These are phyloP conservation scores for Tenthredo distinguenda DNA, from an alignment of 2,888 invertebrate species.

Conservation along the genomic window DNA sequence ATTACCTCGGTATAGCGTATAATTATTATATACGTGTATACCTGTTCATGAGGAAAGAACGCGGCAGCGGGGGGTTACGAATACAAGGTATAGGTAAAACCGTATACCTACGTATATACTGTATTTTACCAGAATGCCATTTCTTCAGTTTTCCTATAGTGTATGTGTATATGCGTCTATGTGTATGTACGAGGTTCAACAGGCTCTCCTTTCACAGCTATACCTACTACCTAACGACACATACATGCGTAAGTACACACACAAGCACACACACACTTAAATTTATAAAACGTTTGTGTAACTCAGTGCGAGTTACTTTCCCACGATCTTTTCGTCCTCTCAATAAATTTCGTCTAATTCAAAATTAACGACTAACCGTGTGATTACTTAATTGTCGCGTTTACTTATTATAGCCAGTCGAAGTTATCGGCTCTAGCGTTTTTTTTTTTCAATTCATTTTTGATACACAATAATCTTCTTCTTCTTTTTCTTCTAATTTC, in stretches of 20 bases:
- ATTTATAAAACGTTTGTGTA: constrained; percentile 2
- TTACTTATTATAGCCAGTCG: background rate
- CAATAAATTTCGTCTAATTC: background rate
- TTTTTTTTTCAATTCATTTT: too few relatives aligned
- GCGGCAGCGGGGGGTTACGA: background rate
- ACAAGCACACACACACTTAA: background rate
- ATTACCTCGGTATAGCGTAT: too few relatives aligned
- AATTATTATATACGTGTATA: background rate
- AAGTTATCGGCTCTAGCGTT: too few relatives aligned
- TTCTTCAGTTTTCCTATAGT: background rate
- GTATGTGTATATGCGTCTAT: background rate
- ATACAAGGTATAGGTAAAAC: background rate
- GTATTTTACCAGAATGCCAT: background rate
- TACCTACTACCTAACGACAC: background rate
- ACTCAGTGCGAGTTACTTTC: constrained; percentile 2
- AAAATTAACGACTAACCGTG: background rate
- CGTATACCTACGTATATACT: background rate
- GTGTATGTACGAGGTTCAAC: background rate
- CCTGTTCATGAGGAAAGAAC: background rate
- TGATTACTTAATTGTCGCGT: background rate
- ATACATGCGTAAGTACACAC: background rate
- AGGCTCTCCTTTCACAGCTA: constrained; percentile 26
- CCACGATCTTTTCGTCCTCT: background rate
- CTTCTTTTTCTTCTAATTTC: too few relatives aligned
- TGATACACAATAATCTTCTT: too few relatives aligned